Percentiles rank a stretch among this genome's conserved stretches.
phyloP scores from a whole-genome alignment of 2,888 invertebrate genomes.

The Cyaniris semiargus region DNA sequence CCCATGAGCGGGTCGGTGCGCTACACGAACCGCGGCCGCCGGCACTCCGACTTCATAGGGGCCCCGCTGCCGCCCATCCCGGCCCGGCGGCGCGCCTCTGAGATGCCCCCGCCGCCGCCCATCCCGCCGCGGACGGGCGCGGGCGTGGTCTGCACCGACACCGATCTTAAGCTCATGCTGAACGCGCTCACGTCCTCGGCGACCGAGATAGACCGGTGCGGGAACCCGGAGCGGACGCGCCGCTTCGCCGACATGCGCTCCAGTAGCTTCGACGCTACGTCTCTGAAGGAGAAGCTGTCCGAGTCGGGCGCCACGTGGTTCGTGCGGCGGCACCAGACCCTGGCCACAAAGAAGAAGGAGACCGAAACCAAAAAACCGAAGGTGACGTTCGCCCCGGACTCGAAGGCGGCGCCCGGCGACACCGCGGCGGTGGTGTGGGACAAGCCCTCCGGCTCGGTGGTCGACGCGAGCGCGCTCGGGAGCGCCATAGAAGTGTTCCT shows the following conservation, averaged over 20 bases:
- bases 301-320: constrained; percentile 86
- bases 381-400: constrained; percentile 82
- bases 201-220: constrained; percentile 87
- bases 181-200: constrained; percentile 90
- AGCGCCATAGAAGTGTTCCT: constrained; percentile 92
- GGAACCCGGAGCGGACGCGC: constrained; percentile 79
- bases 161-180: constrained; percentile 89
- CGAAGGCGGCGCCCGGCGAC: constrained; percentile 79
- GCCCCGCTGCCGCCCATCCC: constrained; percentile 82
- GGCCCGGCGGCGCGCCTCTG: constrained; percentile 85
- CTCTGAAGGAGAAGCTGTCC: constrained; percentile 77
- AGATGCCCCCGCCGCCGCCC: constrained; percentile 82
- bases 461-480: constrained; percentile 89
- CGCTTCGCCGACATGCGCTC: constrained; percentile 86
- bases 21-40: constrained; percentile 82
- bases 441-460: constrained; percentile 87
- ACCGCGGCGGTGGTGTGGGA: constrained; percentile 86
- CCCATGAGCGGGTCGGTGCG: constrained; percentile 76
- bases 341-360: constrained; percentile 83
- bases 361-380: constrained; percentile 73
- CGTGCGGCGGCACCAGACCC: constrained; percentile 87
- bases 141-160: constrained; percentile 90
- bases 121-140: constrained; percentile 66
- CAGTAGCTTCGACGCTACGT: constrained; percentile 91
- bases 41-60: constrained; percentile 87